phyloP scores from a whole-genome alignment of 2,113 vertebrate genomes.

The Antigone vipio region DNA sequence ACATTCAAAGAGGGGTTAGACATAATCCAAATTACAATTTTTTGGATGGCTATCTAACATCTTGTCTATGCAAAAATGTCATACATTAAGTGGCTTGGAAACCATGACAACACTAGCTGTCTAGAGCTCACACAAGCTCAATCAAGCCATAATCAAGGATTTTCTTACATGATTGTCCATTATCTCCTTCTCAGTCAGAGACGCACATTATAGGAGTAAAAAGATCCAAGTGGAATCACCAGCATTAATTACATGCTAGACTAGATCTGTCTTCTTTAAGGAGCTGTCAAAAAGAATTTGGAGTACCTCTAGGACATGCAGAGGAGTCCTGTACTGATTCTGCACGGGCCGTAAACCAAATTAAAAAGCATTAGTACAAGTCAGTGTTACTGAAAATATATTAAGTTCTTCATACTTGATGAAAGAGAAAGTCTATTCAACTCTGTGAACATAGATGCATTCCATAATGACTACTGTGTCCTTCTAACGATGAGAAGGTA shows the following conservation, averaged over 20 bases:
- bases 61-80: slow-evolving; percentile 57
- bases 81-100: slow-evolving; percentile 48
- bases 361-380: not conserved
- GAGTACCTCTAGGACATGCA: not conserved
- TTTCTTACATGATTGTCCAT: slow-evolving; percentile 76
- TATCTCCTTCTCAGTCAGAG: slow-evolving; percentile 71
- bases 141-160: slow-evolving; percentile 76
- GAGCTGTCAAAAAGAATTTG: slow-evolving; percentile 38
- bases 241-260: slow-evolving; percentile 67
- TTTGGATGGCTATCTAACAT: slow-evolving; percentile 65
- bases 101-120: slow-evolving; percentile 72
- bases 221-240: slow-evolving; percentile 61
- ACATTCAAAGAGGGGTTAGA: not conserved
- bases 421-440: not conserved
- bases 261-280: slow-evolving; percentile 45
- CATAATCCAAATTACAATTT: slow-evolving; percentile 36
- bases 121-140: slow-evolving; percentile 70
- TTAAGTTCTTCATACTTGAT: not conserved
- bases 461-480: not conserved
- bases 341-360: not conserved
- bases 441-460: not conserved
- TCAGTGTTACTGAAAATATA: not conserved
- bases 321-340: not conserved
- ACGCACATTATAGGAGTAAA: slow-evolving; percentile 62
- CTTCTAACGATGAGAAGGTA: not conserved